These are phyloP conservation scores for Myrmecophaga tridactyla DNA, from an alignment of 2,113 vertebrate species.

Conservation along the genomic window DNA sequence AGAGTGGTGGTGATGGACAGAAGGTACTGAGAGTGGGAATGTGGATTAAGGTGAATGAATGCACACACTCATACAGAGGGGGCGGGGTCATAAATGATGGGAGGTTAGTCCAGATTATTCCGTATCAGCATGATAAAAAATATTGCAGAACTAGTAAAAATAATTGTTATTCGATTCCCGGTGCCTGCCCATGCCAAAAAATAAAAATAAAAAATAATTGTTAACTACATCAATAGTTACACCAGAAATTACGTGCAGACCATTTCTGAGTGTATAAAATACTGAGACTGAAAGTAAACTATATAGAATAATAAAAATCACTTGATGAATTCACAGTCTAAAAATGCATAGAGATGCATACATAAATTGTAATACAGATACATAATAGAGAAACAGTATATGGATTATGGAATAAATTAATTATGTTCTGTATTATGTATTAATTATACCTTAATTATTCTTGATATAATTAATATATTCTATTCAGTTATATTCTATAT, in stretches of 20 bases:
- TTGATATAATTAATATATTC: no score
- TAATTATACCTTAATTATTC: no score
- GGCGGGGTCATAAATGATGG: neutral
- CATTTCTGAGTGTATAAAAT: neutral
- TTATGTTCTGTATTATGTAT: no score
- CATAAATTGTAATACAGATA: neutral
- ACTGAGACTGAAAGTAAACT: neutral
- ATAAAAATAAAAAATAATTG: neutral
- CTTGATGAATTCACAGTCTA: neutral
- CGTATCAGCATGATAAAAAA: neutral
- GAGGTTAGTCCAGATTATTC: neutral
- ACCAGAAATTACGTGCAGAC: neutral
- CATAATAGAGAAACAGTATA: no score
- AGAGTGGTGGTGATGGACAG: neutral
- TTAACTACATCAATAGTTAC: neutral
- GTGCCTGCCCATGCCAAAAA: no score
- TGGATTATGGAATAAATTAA: no score
- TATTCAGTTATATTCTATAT: no score
- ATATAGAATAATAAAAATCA: neutral
- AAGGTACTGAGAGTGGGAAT: neutral
- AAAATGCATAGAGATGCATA: neutral
- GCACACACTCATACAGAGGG: neutral
- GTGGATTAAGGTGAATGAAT: neutral
- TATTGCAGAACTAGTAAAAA: neutral
- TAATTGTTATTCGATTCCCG: no score